Evolutionary conservation across 2,888 invertebrate species (phyloP).

Genomic region (Eupelmus urozonus): DNA sequence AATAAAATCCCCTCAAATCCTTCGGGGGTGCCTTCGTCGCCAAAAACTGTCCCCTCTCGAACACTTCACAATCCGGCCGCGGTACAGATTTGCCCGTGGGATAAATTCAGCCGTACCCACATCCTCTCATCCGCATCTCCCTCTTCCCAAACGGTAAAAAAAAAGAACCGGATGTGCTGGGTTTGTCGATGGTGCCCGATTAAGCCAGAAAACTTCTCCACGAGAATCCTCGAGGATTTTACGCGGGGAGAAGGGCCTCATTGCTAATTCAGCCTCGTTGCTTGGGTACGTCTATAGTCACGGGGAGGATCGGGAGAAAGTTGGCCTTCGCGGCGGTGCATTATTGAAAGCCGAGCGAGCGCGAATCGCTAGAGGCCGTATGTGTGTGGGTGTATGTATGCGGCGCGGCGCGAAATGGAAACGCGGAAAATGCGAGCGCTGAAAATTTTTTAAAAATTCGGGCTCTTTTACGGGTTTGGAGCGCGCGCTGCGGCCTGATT

Average conservation of each 20-base stretch:
- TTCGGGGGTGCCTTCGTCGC: too few species aligned
- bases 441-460: background rate
- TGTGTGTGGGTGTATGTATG: too few species aligned
- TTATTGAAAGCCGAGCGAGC: slow-evolving; percentile 16
- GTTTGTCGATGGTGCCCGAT: slow-evolving; percentile 1
- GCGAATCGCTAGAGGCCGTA: background rate
- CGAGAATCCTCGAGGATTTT: background rate
- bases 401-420: background rate
- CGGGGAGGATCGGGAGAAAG: background rate
- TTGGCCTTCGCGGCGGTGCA: background rate
- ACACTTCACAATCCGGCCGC: too few species aligned
- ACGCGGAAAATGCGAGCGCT: background rate
- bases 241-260: background rate
- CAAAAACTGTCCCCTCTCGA: too few species aligned
- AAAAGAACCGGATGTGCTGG: too few species aligned
- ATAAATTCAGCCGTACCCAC: too few species aligned
- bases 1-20: too few species aligned
- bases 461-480: too few species aligned
- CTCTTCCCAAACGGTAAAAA: too few species aligned
- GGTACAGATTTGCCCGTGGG: too few species aligned
- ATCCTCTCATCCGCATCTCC: background rate
- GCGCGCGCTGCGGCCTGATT: too few species aligned
- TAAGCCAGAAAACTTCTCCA: slow-evolving; percentile 2
- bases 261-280: slow-evolving; percentile 30
- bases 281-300: background rate